A percentile compares a stretch with the other conserved stretches of the same genome.
phyloP scores from a whole-genome alignment of 2,797 vertebrate genomes.

The Etheostoma nigrum region DNA sequence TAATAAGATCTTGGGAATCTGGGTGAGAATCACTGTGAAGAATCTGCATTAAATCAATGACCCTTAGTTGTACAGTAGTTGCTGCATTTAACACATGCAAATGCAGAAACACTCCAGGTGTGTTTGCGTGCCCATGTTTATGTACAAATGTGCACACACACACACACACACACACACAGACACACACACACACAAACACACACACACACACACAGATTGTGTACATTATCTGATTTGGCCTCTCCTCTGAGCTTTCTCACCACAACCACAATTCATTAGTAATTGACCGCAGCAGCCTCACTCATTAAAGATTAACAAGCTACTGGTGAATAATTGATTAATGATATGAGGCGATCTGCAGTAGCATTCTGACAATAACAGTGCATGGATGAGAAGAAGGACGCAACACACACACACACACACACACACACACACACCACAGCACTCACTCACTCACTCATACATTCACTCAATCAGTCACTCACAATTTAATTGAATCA shows the following conservation, averaged over 20 bases:
- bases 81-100: background rate
- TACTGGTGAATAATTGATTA: slow-evolving; percentile 88
- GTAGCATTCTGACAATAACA: slow-evolving; percentile 84
- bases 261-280: slow-evolving; percentile 85
- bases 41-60: background rate
- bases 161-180: slow-evolving; percentile 21
- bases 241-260: slow-evolving; percentile 77
- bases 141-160: background rate
- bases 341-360: slow-evolving; percentile 86
- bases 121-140: slow-evolving; percentile 10
- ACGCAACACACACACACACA: slow-evolving; percentile 7
- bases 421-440: background rate
- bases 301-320: slow-evolving; percentile 88
- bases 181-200: slow-evolving; percentile 1
- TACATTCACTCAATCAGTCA: slow-evolving; percentile 6
- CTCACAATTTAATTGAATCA: slow-evolving; percentile 13
- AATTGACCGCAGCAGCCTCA: slow-evolving; percentile 86
- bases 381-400: slow-evolving; percentile 69
- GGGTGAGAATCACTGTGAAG: background rate
- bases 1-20: background rate
- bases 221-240: slow-evolving; percentile 67
- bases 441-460: background rate
- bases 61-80: background rate
- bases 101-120: slow-evolving; percentile 1
- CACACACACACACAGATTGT: slow-evolving; percentile 36